Evolutionary conservation across 1,140 invertebrate genomes (phyloP).

Genomic region (Drosophila funebris): DNA sequence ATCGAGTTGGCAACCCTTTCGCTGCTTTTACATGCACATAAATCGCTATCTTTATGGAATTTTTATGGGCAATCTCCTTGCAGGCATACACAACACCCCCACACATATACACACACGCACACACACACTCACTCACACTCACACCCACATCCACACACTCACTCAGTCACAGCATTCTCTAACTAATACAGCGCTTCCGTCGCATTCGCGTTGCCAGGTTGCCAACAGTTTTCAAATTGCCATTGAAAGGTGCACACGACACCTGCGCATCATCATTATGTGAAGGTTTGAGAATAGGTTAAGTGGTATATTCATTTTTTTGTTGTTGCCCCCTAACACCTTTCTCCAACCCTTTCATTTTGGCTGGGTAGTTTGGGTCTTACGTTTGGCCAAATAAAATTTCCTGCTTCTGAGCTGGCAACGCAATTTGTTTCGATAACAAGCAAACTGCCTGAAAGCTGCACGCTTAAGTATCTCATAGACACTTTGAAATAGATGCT

Average conservation of each 20-base stretch:
- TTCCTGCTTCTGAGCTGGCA: slow-evolving; percentile 51
- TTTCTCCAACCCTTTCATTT: neutral
- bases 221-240: slow-evolving; percentile 38
- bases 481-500: neutral
- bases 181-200: slow-evolving; percentile 76
- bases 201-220: slow-evolving; percentile 29
- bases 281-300: slow-evolving; percentile 62
- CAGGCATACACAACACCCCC: slow-evolving; percentile 62
- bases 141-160: neutral
- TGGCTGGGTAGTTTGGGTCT: slow-evolving; percentile 41
- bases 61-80: slow-evolving; percentile 83
- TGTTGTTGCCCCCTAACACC: too few species aligned
- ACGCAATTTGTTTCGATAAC: slow-evolving; percentile 76
- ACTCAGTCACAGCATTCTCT: slow-evolving; percentile 3
- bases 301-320: slow-evolving; percentile 56
- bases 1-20: slow-evolving; percentile 74
- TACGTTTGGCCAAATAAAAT: slow-evolving; percentile 63
- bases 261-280: slow-evolving; percentile 77
- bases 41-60: slow-evolving; percentile 83
- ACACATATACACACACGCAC: slow-evolving; percentile 31
- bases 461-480: slow-evolving; percentile 22
- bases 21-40: slow-evolving; percentile 61
- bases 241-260: slow-evolving; percentile 63
- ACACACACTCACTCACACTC: neutral
- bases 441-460: slow-evolving; percentile 53